A percentile compares a stretch with the other conserved stretches of the same genome.
Evolutionary conservation across 1,140 invertebrate genomes (phyloP).

Genomic region (Diabrotica virgifera): DNA sequence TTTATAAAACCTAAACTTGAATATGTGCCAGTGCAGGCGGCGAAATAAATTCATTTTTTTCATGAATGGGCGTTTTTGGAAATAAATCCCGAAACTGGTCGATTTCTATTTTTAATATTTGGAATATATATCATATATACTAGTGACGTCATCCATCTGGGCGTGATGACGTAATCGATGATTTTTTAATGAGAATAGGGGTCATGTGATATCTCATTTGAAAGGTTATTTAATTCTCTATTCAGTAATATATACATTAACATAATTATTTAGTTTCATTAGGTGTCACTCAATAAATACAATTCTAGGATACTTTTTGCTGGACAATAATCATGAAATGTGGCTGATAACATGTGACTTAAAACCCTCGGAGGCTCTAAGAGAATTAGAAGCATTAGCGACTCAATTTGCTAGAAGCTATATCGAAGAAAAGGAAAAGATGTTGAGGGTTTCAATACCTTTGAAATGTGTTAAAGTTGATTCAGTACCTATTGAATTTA

Average conservation of each 20-base stretch:
- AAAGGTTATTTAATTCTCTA: no score
- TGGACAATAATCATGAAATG: slow-evolving; percentile 32
- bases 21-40: no score
- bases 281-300: background rate
- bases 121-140: no score
- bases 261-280: background rate
- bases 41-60: no score
- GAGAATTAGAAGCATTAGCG: slow-evolving; percentile 19
- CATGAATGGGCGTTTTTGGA: background rate
- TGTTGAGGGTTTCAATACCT: slow-evolving; percentile 14
- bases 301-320: slow-evolving; percentile 29
- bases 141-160: no score
- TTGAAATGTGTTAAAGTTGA: slow-evolving; percentile 19
- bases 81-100: background rate
- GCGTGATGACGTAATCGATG: no score
- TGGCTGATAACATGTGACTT: slow-evolving; percentile 21
- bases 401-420: slow-evolving; percentile 21
- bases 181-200: no score
- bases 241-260: no score
- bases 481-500: slow-evolving; percentile 28
- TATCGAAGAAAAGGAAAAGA: slow-evolving; percentile 20
- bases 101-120: no score
- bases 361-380: background rate
- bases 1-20: no score
- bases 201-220: no score